Base-by-base conservation (phyloP, 2,113 vertebrate species). In the Electrona antarctica region DNA sequence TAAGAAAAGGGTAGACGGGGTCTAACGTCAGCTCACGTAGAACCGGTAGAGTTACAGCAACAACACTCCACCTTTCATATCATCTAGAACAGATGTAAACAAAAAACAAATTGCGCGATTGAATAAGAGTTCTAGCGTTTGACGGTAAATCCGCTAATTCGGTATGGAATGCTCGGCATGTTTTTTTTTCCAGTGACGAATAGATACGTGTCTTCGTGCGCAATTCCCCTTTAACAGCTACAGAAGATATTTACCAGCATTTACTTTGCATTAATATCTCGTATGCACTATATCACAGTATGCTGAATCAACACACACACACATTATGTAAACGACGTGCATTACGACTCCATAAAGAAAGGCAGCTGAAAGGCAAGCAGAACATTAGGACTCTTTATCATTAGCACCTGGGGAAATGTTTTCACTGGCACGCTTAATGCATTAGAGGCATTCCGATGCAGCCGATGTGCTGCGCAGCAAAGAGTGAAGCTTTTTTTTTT, bases 361-460 rank as follows among this genome's bases (percentile, higher is more conserved):
- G 59, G 62, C n/a, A 59, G 55, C 73, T 59, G 28, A n/a, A 60
- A 56, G 61, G 72, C 75, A 52, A 69, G 70, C 76, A 81, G 63
- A 77, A 62, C 12, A 7, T 15, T 51, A 61, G 58, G 76, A 54
- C 71, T 78, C 74, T 58, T 72, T 50, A 64, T 73, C 71, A 83
- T 84, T 78, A 74, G 41, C 7, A 60, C 47, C 15, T 57, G 66
- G 46, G 56, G 77, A 78, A 83, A 71, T 46, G 60, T 80, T 67
- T 67, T 81, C 63, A 12, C 51, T 13, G 64, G 64, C 6, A 41
- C 75, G 66, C 3, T 28, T 47, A 62, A 78, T 74, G 46, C 48
- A 86, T 67, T 64, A 69, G 60, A 55, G 73, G 57, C 72, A 80
- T 86, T 79, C 62, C 67, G 65, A 77, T 74, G 77, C 73, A 83